Evolutionary conservation across 2,797 vertebrate species (phyloP).

Genomic region (Sorex maritimensis): DNA sequence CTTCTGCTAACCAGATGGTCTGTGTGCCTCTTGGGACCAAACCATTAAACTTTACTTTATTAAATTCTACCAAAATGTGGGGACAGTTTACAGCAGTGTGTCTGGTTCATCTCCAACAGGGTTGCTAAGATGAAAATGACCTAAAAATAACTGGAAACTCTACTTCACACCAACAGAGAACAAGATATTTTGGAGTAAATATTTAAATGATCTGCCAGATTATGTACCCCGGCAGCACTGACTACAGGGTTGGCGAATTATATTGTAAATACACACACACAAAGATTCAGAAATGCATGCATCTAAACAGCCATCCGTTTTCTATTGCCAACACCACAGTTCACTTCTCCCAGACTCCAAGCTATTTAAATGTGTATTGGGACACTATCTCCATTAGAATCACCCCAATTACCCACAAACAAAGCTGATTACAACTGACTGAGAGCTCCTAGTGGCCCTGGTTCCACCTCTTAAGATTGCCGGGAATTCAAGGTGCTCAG

Average conservation of each 20-base stretch:
- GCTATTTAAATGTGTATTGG: slow-evolving; percentile 53
- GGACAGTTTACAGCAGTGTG: slow-evolving; percentile 85
- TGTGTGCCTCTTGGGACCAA: slow-evolving; percentile 86
- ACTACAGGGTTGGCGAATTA: slow-evolving; percentile 84
- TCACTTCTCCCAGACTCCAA: slow-evolving; percentile 65
- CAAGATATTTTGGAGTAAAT: slow-evolving; percentile 89
- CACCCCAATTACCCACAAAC: slow-evolving; percentile 68
- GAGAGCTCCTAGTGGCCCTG: not conserved
- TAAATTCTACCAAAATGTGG: slow-evolving; percentile 88
- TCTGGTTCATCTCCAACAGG: slow-evolving; percentile 89
- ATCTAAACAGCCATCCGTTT: slow-evolving; percentile 56
- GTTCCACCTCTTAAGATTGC: slow-evolving; percentile 22
- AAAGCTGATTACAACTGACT: not conserved
- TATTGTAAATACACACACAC: slow-evolving; percentile 78
- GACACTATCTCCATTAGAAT: slow-evolving; percentile 68
- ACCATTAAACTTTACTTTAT: slow-evolving; percentile 89
- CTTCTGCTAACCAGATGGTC: slow-evolving; percentile 91
- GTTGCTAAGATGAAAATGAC: slow-evolving; percentile 90
- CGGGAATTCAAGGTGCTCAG: slow-evolving; percentile 7
- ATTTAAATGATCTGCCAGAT: slow-evolving; percentile 90
- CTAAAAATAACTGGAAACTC: slow-evolving; percentile 91
- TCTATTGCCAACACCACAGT: slow-evolving; percentile 48
- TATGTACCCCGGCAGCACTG: slow-evolving; percentile 84
- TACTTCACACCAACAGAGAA: slow-evolving; percentile 90
- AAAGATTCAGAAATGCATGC: slow-evolving; percentile 53